Evolutionary conservation across 1,140 invertebrate genomes (phyloP), one percentile per base, ranked within the genome.

Genomic region (Papilio polyxenes): DNA sequence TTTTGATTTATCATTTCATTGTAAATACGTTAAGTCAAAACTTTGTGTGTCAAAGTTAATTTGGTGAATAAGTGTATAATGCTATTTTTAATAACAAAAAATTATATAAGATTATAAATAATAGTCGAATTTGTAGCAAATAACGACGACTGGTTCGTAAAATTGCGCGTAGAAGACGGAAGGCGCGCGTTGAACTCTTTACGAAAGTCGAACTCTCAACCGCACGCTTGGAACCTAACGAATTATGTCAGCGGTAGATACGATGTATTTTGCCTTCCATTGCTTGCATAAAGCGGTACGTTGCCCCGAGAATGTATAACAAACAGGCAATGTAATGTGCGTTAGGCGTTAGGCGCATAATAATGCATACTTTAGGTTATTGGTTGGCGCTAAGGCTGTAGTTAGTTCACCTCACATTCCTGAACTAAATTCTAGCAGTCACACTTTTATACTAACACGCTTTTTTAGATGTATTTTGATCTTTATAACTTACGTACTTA

Each of bases 131-230:
- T 9, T 51, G 2, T 9, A 11, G 9, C 49, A 51, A 51, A 6
- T 4, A 44, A 3, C 40, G 40, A 44, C 40, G 4, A 44, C 7
- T 86, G 76, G 76, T 80, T n/a, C 49, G 20, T 56, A 17, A 80
- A 65, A 62, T 62, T 81, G 81, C 78, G 83, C 84, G 49, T 56
- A 79, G 20, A 84, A 83, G 75, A 82, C 69, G 78, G 59, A 81
- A 83, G 75, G 87, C 90, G 88, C 91, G 89, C 92, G 91, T 93
- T 93, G 92, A 93, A 92, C 89, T 93, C 92, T 92, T 89, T 91
- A 89, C 79, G 87, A 92, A 91, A 92, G 89, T 91, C 81, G 83
- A 90, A 82, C 85, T 85, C 72, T 51, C 49, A 69, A 76, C 78
- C 62, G 56, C 53, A 83, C 62, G 65, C 78, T 49, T 37, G 37